These are phyloP conservation scores for Lepeophtheirus salmonis DNA, from an alignment of 1,140 invertebrate genomes.

Conservation along the genomic window DNA sequence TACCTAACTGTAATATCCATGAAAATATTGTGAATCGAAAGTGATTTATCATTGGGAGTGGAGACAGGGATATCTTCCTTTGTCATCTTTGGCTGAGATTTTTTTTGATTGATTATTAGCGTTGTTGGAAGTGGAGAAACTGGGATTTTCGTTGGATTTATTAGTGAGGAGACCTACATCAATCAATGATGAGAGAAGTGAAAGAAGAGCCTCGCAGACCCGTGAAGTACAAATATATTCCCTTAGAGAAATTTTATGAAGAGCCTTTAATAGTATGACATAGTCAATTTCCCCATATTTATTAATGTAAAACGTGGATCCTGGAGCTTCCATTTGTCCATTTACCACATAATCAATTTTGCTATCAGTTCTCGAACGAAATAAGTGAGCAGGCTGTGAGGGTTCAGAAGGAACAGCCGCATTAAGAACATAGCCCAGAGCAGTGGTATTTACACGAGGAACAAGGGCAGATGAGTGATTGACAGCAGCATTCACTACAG, in stretches of 20 bases:
- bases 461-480: not conserved
- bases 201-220: slow-evolving; percentile 72
- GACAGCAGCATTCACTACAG: not conserved
- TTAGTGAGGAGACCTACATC: slow-evolving; percentile 53
- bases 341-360: slow-evolving; percentile 74
- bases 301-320: slow-evolving; percentile 76
- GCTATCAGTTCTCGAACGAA: slow-evolving; percentile 77
- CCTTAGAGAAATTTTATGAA: slow-evolving; percentile 60
- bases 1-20: slow-evolving; percentile 35
- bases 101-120: no score
- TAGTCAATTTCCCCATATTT: slow-evolving; percentile 82
- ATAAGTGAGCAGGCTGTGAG: slow-evolving; percentile 34
- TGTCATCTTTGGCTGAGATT: not conserved
- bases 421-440: not conserved
- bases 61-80: slow-evolving; percentile 21
- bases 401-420: slow-evolving; percentile 14
- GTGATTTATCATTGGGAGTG: slow-evolving; percentile 22
- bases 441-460: not conserved
- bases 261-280: slow-evolving; percentile 70
- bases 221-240: slow-evolving; percentile 57
- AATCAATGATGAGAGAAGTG: slow-evolving; percentile 65
- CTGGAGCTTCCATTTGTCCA: slow-evolving; percentile 54
- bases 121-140: slow-evolving; percentile 19
- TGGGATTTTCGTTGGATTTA: slow-evolving; percentile 13
- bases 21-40: slow-evolving; percentile 30